Base-by-base conservation (phyloP, 2,888 invertebrate genomes). In the Clitarchus hookeri region DNA sequence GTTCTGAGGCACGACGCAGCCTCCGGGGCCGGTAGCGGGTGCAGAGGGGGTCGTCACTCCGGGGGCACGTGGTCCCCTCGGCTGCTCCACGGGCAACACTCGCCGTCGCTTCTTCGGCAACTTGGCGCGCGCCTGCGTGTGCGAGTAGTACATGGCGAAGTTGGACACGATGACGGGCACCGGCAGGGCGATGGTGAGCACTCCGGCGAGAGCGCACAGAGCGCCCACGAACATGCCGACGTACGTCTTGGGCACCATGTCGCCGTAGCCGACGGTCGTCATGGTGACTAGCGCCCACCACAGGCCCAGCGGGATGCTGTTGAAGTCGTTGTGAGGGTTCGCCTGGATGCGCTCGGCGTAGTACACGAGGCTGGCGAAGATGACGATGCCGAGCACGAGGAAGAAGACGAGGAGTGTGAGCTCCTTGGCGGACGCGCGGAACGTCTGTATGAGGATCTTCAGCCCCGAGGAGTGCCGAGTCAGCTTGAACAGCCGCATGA, bases 211-310 rank as follows among this genome's bases (percentile, higher is more conserved):
- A 88, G 99, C 99, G 92, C 99, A 99, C 84, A 99, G 94, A 25
- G 98, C 98, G 89, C 99, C 99, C 89, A 99, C 98, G 91, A 99
- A 98, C 99, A 99, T 99, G 89, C 99, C 99, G 88, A 98, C 96
- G 92, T 99, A 99, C 82, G 99, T 99, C 92, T 98, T 98, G 88
- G 99, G 98, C 89, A 97, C 98, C 98, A 99, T 99, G 92, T 99
- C 98, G 87, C 99, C 99, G 92, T 99, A 99, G 83, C 99, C 99
- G 87, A 99, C 98, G 0, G 98, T 98, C 89, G 99, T 99, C 99
- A 99, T 99, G 89, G 99, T 99, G 89, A 99, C 98, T 92, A 99
- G 94, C 83, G 99, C 99, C 99, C 99, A 99, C 99, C 99, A 99
- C 89, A 99, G 93, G 83, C 99, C 99, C 90, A 98, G 93, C 83